These are phyloP conservation scores for Orchestes rusci DNA, from an alignment of 2,888 invertebrate genomes.

Conservation along the genomic window DNA sequence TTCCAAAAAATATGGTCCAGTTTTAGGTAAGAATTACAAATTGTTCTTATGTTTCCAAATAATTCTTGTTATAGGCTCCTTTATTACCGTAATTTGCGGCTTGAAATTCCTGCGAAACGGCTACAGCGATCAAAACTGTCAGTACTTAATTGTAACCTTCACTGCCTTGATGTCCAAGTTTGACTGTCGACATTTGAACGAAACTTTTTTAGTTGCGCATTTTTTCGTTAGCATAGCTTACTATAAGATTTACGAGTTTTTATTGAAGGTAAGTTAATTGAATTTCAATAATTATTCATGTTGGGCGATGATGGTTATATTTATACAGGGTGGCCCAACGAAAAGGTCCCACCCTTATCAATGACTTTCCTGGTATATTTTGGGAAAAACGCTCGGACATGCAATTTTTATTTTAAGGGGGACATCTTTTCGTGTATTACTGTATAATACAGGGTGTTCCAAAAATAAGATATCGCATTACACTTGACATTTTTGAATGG, in stretches of 20 bases:
- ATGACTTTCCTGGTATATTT: no score
- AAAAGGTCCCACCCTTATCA: no score
- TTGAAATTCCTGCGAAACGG: conserved; percentile 83
- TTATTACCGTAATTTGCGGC: conserved; percentile 80
- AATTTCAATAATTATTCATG: no score
- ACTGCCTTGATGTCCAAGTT: conserved; percentile 82
- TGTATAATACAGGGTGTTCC: no score
- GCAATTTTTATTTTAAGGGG: no score
- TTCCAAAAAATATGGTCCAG: conserved; percentile 67
- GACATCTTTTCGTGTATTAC: no score
- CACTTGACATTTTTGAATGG: no score
- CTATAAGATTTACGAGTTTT: conserved; percentile 84
- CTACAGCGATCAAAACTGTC: conserved; percentile 85
- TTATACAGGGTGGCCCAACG: no score
- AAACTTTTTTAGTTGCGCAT: conserved; percentile 88
- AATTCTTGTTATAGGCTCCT: conserved; percentile 53
- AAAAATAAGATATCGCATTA: no score
- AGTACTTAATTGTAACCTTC: conserved; percentile 86
- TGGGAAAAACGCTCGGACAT: no score
- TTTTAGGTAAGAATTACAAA: conserved; percentile 15
- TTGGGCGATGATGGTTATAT: no score
- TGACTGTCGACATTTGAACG: conserved; percentile 70
- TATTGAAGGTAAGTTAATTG: conserved; percentile 67
- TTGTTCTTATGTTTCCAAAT: background rate
- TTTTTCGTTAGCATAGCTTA: conserved; percentile 85